Evolutionary conservation across 2,888 invertebrate genomes (phyloP), one percentile per base, ranked within the genome.

Genomic region (Leptogaster cylindrica): DNA sequence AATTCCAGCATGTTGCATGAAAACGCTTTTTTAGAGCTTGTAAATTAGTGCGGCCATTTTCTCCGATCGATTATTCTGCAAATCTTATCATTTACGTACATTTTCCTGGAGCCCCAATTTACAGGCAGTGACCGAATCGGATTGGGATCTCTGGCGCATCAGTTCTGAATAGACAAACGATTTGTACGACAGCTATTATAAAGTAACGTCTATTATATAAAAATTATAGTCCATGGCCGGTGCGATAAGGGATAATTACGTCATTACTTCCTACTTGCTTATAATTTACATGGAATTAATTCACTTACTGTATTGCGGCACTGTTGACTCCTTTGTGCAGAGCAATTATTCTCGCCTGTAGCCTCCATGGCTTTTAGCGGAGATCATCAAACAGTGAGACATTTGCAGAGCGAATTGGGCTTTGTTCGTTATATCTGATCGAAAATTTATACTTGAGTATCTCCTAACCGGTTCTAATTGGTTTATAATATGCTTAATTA

Each of bases 401-500:
- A 20, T 12, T 46, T n/a, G 18, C 5, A 46, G 20, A 20, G 16
- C 46, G 25, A 46, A 8, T 46, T 20, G 20, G 46, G n/a, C 31
- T 46, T 8, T 8, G 18, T 46, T 46, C 12, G n/a, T 23, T 12
- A 18, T 46, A 46, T 46, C 46, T 46, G 46, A 46, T 46, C 25
- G 5, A 46, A 46, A 46, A 46, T 3, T 44, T 8, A 10, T 12
- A 18, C 12, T 44, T n/a, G 44, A 18, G 7, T 16, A 16, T 18
- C 44, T 20, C 20, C 20, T 10, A 3, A 14, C 16, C 10, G 44
- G 8, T 6, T 14, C 44, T 44, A 44, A 44, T 18, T 44, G 16
- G 46, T 46, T 46, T 46, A 25, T 46, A 23, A 23, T 46, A 23
- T 20, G 25, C 46, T 46, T 46, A 46, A 23, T 46, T 20, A 46